A percentile compares a stretch with the other conserved stretches of the same genome.
These are phyloP conservation scores for Pardosa pseudoannulata DNA, from an alignment of 2,888 invertebrate genomes.

Conservation along the genomic window DNA sequence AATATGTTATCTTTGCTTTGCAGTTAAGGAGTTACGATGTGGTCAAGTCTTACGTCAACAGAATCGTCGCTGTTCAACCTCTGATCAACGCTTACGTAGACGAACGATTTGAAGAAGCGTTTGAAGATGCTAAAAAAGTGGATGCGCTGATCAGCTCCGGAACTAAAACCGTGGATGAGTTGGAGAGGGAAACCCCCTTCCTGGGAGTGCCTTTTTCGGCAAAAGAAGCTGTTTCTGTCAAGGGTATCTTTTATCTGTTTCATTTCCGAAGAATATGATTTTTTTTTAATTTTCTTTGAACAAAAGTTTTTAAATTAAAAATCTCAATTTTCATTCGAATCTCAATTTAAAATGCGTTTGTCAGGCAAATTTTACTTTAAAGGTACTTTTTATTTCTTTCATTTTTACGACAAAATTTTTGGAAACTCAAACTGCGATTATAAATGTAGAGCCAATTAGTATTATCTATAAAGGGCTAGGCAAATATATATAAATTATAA, in stretches of 20 bases:
- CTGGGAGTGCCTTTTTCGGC: constrained; percentile 94
- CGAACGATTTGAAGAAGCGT: constrained; percentile 86
- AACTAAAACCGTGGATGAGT: constrained; percentile 81
- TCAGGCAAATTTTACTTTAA: too few relatives aligned
- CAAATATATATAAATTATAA: too few relatives aligned
- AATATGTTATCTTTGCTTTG: background rate
- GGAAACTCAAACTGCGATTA: too few relatives aligned
- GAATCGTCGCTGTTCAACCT: constrained; percentile 87
- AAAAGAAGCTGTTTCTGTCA: constrained; percentile 90
- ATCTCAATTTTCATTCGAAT: too few relatives aligned
- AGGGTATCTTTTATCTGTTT: constrained; percentile 80
- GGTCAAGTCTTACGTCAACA: constrained; percentile 85
- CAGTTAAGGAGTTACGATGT: constrained; percentile 85
- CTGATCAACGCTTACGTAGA: constrained; percentile 89
- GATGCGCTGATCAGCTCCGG: constrained; percentile 84
- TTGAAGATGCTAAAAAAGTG: constrained; percentile 86
- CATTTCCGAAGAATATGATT: background rate
- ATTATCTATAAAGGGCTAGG: too few relatives aligned
- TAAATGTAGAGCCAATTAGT: too few relatives aligned
- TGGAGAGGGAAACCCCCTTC: constrained; percentile 83
- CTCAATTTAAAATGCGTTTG: too few relatives aligned
- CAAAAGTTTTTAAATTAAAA: too few relatives aligned
- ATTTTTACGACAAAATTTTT: too few relatives aligned
- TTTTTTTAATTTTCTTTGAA: background rate
- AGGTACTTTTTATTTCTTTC: too few relatives aligned